phyloP scores from a whole-genome alignment of 2,888 invertebrate genomes.

The Ametastegia equiseti region DNA sequence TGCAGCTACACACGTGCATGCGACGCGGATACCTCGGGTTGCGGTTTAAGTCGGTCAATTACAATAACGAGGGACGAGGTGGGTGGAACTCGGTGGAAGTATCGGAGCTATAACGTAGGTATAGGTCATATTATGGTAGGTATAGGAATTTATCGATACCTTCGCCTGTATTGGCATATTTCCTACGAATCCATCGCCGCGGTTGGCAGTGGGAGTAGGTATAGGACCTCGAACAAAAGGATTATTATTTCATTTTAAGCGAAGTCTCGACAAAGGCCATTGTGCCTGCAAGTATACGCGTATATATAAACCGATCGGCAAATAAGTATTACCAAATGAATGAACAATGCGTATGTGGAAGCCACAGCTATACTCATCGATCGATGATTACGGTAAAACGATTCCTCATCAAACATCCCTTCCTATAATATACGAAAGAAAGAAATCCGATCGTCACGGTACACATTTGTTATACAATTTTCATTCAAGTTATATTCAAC shows the following conservation, averaged over 20 bases:
- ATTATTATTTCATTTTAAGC: slow-evolving; percentile 34
- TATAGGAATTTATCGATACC: no score
- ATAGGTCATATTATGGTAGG: no score
- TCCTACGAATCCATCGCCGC: no score
- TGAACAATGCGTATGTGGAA: slow-evolving; percentile 31
- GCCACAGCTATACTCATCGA: no score
- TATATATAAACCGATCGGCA: slow-evolving; percentile 33
- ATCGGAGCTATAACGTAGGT: no score
- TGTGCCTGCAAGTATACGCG: slow-evolving; percentile 4
- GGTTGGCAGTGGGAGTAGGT: not conserved
- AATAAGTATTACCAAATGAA: slow-evolving; percentile 24
- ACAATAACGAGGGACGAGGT: not conserved
- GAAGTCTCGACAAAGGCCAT: slow-evolving; percentile 25
- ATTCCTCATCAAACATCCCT: not conserved
- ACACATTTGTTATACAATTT: not conserved
- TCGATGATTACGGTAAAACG: no score
- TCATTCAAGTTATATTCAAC: not conserved
- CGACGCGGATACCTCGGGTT: no score
- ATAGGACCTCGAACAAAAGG: slow-evolving; percentile 5
- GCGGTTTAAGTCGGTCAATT: not conserved
- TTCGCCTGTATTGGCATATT: no score
- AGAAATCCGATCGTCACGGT: not conserved
- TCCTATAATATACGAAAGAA: not conserved
- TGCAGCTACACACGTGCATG: slow-evolving; percentile 27
- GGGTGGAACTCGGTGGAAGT: not conserved